Base-by-base conservation (phyloP, 1,140 invertebrate genomes). In the Archegozetes longisetosus region DNA sequence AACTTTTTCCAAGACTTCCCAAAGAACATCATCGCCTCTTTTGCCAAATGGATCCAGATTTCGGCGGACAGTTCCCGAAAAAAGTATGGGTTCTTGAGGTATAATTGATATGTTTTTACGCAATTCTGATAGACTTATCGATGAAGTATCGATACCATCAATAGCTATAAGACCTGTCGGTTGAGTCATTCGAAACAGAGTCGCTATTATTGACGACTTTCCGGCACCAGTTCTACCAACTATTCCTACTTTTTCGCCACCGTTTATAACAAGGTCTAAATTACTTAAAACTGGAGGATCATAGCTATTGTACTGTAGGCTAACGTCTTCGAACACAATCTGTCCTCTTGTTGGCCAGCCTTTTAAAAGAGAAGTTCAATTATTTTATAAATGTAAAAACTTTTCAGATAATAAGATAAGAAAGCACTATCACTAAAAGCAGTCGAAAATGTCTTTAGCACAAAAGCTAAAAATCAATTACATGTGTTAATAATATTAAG, bases 11-110 rank as follows among this genome's bases (percentile, higher is more conserved):
- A 93, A 73, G 1, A 84, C 86, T 64, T 68, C 81, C 86, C 66
- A 87, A 64, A 70, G 70, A 53, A 82, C 76, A 3, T 79, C 76
- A 67, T 92, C 88, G 40, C 71, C 71, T 66, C 82, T 82, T 27
- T 76, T 62, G 23, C 83, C 77, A 67, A 89, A 90, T 0, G 89
- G 88, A 75, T 93, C 89, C 62, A 94, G 74, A 72, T 94, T 93
- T 67, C 82, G 83, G 22, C 89, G 76, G 61, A 92, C 68, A 9
- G 80, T 81, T 0, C 85, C 88, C 1, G 85, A 85, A 69, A 92
- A 92, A 1, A 92, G 69, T 13, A 92, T 82, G 0, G 88, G 87
- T 57, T 79, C 76, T 69, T 78, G 76, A 29, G 77, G 76, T 62
- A 78, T 78, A 40, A 78, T 76, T 3, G 77, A 74, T 47, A 78